These are phyloP conservation scores for Nasonia giraulti DNA, from an alignment of 1,140 invertebrate genomes.

Conservation along the genomic window DNA sequence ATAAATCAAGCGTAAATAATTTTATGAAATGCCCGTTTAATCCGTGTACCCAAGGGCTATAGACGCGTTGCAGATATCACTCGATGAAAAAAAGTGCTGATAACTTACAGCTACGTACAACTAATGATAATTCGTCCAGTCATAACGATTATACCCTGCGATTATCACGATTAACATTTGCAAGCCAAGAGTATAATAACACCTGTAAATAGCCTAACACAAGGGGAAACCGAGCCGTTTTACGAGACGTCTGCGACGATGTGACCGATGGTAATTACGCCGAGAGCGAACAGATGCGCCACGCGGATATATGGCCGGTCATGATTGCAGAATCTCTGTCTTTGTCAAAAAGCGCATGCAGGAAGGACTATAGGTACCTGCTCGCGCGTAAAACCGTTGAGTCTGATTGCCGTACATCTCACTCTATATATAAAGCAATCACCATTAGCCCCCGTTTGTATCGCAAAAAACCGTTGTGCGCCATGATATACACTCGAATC, in stretches of 20 bases:
- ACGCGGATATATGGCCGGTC: slow-evolving; percentile 14
- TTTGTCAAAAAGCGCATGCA: not conserved
- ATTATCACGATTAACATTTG: not conserved
- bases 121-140: too few relatives aligned
- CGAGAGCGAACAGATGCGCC: slow-evolving; percentile 4
- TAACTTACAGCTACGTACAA: too few relatives aligned
- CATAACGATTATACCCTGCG: too few relatives aligned
- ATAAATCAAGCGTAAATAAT: not conserved
- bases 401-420: not conserved
- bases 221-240: not conserved
- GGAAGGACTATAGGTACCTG: not conserved
- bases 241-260: not conserved
- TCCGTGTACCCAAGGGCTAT: too few relatives aligned
- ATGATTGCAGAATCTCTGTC: slow-evolving; percentile 19
- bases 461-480: not conserved
- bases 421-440: slow-evolving; percentile 1
- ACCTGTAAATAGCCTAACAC: not conserved
- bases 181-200: not conserved
- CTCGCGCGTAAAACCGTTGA: slow-evolving; percentile 5
- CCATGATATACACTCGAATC: not conserved
- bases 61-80: too few relatives aligned
- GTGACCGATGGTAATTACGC: slow-evolving; percentile 16
- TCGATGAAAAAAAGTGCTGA: too few relatives aligned
- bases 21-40: too few relatives aligned
- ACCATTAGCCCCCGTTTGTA: slow-evolving; percentile 2